A percentile compares a stretch with the other conserved stretches of the same genome.
phyloP scores from a whole-genome alignment of 1,140 invertebrate genomes.

The Subanguina moxae region DNA sequence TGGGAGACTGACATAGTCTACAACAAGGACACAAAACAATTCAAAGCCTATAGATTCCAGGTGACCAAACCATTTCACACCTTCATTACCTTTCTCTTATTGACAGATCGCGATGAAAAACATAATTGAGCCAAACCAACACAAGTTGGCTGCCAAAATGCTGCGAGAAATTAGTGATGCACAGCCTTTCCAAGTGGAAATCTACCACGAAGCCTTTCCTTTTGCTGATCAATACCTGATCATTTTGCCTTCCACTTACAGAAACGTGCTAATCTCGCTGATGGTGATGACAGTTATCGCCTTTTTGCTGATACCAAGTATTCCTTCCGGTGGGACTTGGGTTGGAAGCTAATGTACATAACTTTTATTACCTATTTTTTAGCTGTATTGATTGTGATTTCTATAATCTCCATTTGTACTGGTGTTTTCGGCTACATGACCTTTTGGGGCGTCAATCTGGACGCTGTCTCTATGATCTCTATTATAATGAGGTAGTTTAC shows the following conservation, averaged over 20 bases:
- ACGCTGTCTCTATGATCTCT: slow-evolving; percentile 59
- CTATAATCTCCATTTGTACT: slow-evolving; percentile 60
- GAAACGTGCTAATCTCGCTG: slow-evolving; percentile 61
- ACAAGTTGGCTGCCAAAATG: slow-evolving; percentile 55
- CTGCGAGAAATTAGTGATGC: slow-evolving; percentile 53
- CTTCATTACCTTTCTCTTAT: too few relatives aligned
- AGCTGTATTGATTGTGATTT: slow-evolving; percentile 60
- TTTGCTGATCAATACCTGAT: slow-evolving; percentile 60
- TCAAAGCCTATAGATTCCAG: slow-evolving; percentile 55
- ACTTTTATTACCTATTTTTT: slow-evolving; percentile 39
- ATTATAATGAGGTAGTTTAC: slow-evolving; percentile 59
- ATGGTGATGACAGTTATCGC: slow-evolving; percentile 61
- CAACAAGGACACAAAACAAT: slow-evolving; percentile 39
- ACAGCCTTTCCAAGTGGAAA: slow-evolving; percentile 54
- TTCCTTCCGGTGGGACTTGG: slow-evolving; percentile 49
- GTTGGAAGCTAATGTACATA: neutral
- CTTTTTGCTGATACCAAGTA: slow-evolving; percentile 61
- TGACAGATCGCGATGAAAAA: slow-evolving; percentile 57
- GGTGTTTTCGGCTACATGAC: slow-evolving; percentile 62
- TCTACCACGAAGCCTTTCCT: slow-evolving; percentile 58
- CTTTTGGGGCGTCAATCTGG: slow-evolving; percentile 60
- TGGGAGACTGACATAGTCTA: slow-evolving; percentile 55
- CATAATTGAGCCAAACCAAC: slow-evolving; percentile 58
- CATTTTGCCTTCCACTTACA: slow-evolving; percentile 60
- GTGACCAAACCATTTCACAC: slow-evolving; percentile 19